These are phyloP conservation scores for Psittacara wagleri DNA, from an alignment of 2,113 vertebrate genomes.

Conservation along the genomic window DNA sequence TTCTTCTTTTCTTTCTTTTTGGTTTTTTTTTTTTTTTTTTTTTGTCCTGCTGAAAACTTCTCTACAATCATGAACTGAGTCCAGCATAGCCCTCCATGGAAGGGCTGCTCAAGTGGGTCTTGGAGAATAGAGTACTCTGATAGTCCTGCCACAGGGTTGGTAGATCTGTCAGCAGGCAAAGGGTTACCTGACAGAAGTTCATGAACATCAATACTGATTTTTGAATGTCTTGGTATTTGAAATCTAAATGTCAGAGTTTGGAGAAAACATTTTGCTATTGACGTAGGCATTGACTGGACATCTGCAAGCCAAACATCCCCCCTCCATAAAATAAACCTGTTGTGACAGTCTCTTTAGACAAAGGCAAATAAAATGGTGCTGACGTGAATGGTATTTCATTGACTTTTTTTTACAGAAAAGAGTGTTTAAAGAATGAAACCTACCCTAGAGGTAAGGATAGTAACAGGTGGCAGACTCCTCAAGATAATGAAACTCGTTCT, in stretches of 20 bases:
- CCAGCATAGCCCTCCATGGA: background rate
- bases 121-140: background rate
- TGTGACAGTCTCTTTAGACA: background rate
- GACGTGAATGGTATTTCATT: background rate
- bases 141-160: background rate
- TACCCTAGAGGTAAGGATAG: background rate
- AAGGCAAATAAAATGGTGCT: background rate
- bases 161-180: background rate
- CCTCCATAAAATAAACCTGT: constrained; percentile 1
- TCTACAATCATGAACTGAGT: background rate
- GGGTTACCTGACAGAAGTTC: background rate
- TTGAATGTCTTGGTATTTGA: constrained; percentile 55
- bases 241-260: constrained; percentile 53
- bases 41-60: background rate
- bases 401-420: background rate
- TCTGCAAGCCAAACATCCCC: background rate
- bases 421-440: background rate
- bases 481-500: background rate
- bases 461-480: background rate
- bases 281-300: background rate
- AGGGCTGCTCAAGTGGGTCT: background rate
- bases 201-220: constrained; percentile 15
- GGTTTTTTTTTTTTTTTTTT: background rate
- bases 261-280: constrained; percentile 29
- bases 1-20: background rate